phyloP scores from a whole-genome alignment of 2,888 invertebrate genomes.

The Agrochola litura region DNA sequence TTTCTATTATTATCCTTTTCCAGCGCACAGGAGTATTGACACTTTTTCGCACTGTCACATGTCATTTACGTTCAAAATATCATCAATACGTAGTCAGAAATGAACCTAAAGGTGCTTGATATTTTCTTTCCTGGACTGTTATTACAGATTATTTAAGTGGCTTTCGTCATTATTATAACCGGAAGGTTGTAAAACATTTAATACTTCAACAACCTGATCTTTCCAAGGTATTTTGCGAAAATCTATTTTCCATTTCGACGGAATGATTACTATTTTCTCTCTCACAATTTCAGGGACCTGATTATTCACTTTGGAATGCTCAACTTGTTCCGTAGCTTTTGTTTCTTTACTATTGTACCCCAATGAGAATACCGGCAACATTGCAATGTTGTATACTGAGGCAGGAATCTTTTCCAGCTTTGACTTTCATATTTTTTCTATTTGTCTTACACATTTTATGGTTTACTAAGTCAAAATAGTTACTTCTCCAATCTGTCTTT shows the following conservation, averaged over 20 bases:
- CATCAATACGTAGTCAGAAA: neutral
- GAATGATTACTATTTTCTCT: constrained; percentile 32
- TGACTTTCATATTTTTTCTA: constrained; percentile 21
- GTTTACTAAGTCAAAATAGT: neutral
- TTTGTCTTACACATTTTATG: neutral
- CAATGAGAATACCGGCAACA: constrained; percentile 28
- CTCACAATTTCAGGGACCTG: constrained; percentile 8
- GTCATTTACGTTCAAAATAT: neutral
- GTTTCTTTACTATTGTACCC: constrained; percentile 34
- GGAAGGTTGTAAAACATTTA: neutral
- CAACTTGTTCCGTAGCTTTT: constrained; percentile 30
- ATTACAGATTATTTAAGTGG: neutral
- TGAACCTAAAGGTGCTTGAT: neutral
- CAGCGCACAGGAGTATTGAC: no score
- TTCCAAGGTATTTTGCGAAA: neutral
- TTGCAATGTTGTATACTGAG: constrained; percentile 18
- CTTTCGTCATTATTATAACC: neutral
- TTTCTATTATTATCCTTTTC: neutral
- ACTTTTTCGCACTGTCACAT: neutral
- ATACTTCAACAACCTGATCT: neutral
- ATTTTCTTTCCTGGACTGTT: neutral
- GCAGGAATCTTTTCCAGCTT: constrained; percentile 23
- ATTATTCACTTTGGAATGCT: constrained; percentile 48
- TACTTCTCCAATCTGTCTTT: neutral
- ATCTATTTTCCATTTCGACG: neutral